Evolutionary conservation across 2,888 invertebrate species (phyloP).

Genomic region (Caenorhabditis zanzibari): DNA sequence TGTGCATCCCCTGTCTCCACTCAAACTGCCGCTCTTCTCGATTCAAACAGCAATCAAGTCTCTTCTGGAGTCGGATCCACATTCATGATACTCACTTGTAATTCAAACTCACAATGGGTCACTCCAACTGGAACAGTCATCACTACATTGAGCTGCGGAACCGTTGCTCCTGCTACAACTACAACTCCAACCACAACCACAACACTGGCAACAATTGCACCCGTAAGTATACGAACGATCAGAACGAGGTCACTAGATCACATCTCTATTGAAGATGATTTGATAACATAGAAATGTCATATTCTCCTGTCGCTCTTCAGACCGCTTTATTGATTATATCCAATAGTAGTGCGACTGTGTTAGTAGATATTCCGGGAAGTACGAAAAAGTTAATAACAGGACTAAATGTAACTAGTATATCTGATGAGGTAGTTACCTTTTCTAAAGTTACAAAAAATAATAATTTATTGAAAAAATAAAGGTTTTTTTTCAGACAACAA

Average conservation of each 20-base stretch:
- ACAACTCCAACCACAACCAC: slow-evolving; percentile 36
- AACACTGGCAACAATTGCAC: slow-evolving; percentile 7
- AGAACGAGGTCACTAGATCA: slow-evolving; percentile 32
- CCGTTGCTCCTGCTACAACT: slow-evolving; percentile 42
- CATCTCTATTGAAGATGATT: slow-evolving; percentile 3
- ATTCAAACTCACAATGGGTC: slow-evolving; percentile 67
- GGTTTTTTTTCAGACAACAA: slow-evolving; percentile 35
- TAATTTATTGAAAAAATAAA: no score
- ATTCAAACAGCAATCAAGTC: slow-evolving; percentile 49
- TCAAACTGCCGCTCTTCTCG: slow-evolving; percentile 51
- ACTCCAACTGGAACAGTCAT: slow-evolving; percentile 56
- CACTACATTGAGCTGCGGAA: slow-evolving; percentile 57
- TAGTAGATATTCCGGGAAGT: slow-evolving; percentile 40
- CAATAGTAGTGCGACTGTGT: slow-evolving; percentile 31
- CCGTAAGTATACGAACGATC: slow-evolving; percentile 24
- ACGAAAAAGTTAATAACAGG: slow-evolving; percentile 36
- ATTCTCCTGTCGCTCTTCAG: slow-evolving; percentile 45
- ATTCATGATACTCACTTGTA: slow-evolving; percentile 69
- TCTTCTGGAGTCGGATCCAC: slow-evolving; percentile 52
- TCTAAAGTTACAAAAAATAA: no score
- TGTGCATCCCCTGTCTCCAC: slow-evolving; percentile 55
- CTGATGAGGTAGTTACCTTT: not conserved
- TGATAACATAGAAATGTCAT: slow-evolving; percentile 21
- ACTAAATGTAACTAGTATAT: slow-evolving; percentile 18
- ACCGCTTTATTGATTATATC: slow-evolving; percentile 61